Percentiles rank a stretch among this genome's conserved stretches.
Evolutionary conservation across 2,797 vertebrate genomes (phyloP).

Genomic region (Acanthurus tractus): DNA sequence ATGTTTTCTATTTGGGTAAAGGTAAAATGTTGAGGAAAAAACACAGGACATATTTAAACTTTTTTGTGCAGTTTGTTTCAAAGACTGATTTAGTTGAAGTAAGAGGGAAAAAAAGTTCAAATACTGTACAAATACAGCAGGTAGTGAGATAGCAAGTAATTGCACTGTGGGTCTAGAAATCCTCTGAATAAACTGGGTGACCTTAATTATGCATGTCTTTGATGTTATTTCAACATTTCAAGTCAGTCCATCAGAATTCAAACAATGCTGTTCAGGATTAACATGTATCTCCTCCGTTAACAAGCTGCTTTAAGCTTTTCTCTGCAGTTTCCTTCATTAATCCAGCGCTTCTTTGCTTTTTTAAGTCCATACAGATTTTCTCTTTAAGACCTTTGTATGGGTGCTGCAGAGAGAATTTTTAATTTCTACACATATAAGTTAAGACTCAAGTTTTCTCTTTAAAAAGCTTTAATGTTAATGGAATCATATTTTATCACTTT

Average conservation of each 20-base stretch:
- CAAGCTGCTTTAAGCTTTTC: constrained; percentile 39
- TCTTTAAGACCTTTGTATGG: no score
- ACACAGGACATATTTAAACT: no score
- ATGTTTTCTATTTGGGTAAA: no score
- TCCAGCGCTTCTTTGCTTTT: constrained; percentile 8
- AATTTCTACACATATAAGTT: neutral
- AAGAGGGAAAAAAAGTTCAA: constrained; percentile 3
- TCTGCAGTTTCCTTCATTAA: constrained; percentile 17
- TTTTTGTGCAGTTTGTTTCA: constrained; percentile 1
- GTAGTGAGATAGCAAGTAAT: constrained; percentile 12
- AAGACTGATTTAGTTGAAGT: constrained; percentile 18
- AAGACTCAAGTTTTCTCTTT: no score
- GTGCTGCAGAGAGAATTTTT: neutral
- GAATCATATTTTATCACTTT: neutral
- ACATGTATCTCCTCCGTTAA: constrained; percentile 35
- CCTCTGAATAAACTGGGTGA: constrained; percentile 36
- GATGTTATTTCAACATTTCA: constrained; percentile 45
- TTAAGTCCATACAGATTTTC: neutral
- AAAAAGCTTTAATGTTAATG: neutral
- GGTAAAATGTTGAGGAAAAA: no score
- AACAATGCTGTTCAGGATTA: constrained; percentile 50
- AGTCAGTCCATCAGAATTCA: constrained; percentile 43
- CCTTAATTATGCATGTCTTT: constrained; percentile 31
- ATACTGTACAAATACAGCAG: constrained; percentile 26
- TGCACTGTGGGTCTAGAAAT: constrained; percentile 22